Evolutionary conservation across 2,113 vertebrate species (phyloP).

Genomic region (Zosterops hypoxanthus): DNA sequence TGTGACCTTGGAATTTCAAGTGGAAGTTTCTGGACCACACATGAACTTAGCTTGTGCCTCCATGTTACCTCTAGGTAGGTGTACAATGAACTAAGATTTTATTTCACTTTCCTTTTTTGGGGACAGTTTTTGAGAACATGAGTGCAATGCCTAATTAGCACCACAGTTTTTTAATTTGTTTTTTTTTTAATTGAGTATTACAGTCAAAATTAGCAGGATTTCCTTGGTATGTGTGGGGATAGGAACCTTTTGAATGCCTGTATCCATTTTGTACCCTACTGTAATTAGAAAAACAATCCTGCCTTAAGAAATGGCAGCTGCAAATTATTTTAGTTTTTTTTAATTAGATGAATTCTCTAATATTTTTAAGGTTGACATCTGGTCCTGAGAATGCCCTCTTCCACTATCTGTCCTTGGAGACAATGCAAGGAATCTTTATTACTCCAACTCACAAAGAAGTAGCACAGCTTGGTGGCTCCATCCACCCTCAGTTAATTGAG

Average conservation of each 20-base stretch:
- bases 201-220: background rate
- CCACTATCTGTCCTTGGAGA: constrained; percentile 93
- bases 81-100: background rate
- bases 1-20: background rate
- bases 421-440: constrained; percentile 92
- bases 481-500: constrained; percentile 90
- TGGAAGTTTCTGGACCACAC: background rate
- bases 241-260: background rate
- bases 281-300: background rate
- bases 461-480: constrained; percentile 84
- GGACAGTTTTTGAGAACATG: background rate
- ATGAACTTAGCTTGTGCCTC: background rate
- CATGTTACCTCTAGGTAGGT: background rate
- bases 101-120: background rate
- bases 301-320: background rate
- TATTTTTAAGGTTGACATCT: constrained; percentile 82
- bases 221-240: background rate
- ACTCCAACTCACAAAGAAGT: constrained; percentile 90
- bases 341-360: background rate
- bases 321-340: background rate
- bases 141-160: background rate
- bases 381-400: constrained; percentile 95
- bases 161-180: background rate
- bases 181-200: background rate
- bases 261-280: background rate